These are phyloP conservation scores for Lordiphosa mommai DNA, from an alignment of 1,140 invertebrate species.

Conservation along the genomic window DNA sequence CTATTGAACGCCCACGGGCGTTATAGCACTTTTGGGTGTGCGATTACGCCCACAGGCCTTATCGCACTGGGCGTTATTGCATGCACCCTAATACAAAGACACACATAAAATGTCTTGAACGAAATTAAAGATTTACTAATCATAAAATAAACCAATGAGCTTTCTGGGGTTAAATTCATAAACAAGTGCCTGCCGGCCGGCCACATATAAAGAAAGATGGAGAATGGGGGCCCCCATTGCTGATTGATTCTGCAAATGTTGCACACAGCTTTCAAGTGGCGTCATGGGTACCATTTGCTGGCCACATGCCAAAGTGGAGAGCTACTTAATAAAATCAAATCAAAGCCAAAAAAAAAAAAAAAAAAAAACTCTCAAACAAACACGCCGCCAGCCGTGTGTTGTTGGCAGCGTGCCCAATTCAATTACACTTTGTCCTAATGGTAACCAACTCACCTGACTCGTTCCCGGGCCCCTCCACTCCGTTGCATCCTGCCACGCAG, in stretches of 20 bases:
- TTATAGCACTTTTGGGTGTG: too few species aligned
- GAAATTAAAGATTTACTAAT: too few species aligned
- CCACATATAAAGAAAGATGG: neutral
- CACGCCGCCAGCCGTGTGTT: constrained; percentile 11
- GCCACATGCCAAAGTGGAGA: constrained; percentile 47
- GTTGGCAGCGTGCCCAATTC: constrained; percentile 50
- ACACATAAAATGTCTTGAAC: too few species aligned
- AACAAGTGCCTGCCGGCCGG: constrained; percentile 27
- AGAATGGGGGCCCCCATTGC: too few species aligned
- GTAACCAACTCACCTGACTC: constrained; percentile 56
- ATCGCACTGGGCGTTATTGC: too few species aligned
- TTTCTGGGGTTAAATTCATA: constrained; percentile 44
- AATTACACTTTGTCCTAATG: constrained; percentile 40
- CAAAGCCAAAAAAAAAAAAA: constrained; percentile 19
- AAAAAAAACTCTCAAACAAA: constrained; percentile 12
- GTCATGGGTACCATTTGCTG: constrained; percentile 27
- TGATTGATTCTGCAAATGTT: too few species aligned
- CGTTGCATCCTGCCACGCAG: constrained; percentile 48
- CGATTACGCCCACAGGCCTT: too few species aligned
- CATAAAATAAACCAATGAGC: too few species aligned
- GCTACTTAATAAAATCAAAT: constrained; percentile 49
- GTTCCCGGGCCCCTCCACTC: constrained; percentile 36
- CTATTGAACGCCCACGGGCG: too few species aligned
- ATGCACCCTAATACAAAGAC: too few species aligned
- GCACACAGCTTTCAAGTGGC: constrained; percentile 39